Evolutionary conservation across 2,113 vertebrate species (phyloP), one percentile per base, ranked within the genome.

Genomic region (Vulpes lagopus): DNA sequence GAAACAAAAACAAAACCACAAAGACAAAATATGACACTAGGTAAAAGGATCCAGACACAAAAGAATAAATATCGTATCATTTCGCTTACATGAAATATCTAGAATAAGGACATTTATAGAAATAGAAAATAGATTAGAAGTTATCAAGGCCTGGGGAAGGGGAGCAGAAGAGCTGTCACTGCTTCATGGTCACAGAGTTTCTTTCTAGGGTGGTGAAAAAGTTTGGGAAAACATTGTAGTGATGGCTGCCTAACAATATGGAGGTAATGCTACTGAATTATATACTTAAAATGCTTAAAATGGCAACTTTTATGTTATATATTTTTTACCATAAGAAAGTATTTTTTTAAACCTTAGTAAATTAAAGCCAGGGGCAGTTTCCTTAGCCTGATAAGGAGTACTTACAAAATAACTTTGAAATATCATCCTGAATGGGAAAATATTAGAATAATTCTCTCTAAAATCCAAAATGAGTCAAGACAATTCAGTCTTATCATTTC

Each of bases 351-450:
- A n/a, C 17, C 2, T 79, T n/a, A 88, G 55, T 6, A 95, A 93
- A 69, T 87, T 60, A 90, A 74, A 5, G 87, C 53, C 53, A 71
- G 27, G 79, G 49, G 25, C 74, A 64, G 53, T 8, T 79, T 49
- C 80, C 67, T 65, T 91, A 71, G 55, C 82, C 43, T 92, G 55
- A 73, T 55, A 91, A 94, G 64, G 32, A 92, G n/a, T 89, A 35
- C 32, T 32, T 96, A 80, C 57, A 76, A 96, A 97, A 82, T 60
- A 84, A 57, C 49, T 55, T 85, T 55, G 76, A 30, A 91, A 73
- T 5, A 22, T 59, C 49, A 93, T 67, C 17, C 23, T 79, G 79
- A 89, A 23, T 62, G 59, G 20, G 3, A 65, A 92, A 95, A 83
- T 49, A 95, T 82, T 86, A 67, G 30, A 62, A 89, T 82, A 83